Conservation (phyloP, 2,888 invertebrate species). For the Philonicus albiceps region DNA sequence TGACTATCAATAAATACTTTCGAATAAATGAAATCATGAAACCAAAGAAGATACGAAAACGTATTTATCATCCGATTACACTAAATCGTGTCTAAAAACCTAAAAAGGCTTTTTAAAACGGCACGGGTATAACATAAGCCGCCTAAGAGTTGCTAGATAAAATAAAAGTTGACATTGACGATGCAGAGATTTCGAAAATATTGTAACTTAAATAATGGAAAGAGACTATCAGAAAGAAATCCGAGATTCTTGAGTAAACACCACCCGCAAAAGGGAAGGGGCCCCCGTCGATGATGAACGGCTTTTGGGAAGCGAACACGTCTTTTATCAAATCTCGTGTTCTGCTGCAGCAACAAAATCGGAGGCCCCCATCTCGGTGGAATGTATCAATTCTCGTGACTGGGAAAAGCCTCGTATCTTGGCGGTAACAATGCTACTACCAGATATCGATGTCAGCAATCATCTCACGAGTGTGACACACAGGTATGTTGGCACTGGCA, state of each 20-base stretch:
- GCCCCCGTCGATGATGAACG: background rate
- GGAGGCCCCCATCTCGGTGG: background rate
- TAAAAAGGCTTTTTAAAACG: background rate
- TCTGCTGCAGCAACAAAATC: background rate
- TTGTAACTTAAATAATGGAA: background rate
- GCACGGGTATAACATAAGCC: background rate
- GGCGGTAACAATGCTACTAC: background rate
- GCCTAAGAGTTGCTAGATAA: background rate
- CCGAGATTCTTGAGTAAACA: background rate
- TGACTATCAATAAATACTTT: too few species aligned
- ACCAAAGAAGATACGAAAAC: too few species aligned
- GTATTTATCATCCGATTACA: background rate
- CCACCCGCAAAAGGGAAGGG: background rate
- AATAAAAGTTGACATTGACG: background rate
- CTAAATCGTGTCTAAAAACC: background rate
- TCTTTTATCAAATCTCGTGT: background rate
- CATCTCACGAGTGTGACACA: slow-evolving; percentile 7
- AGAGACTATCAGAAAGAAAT: background rate
- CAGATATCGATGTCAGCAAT: slow-evolving; percentile 4
- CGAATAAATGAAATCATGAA: too few species aligned
- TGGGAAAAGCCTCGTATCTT: slow-evolving; percentile 8
- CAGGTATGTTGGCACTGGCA: slow-evolving; percentile 16
- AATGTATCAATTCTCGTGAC: slow-evolving; percentile 26
- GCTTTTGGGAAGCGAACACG: background rate
- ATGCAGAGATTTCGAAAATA: background rate